Evolutionary conservation across 2,888 invertebrate genomes (phyloP), one percentile per base, ranked within the genome.

Genomic region (Rhabditophanes sp.): DNA sequence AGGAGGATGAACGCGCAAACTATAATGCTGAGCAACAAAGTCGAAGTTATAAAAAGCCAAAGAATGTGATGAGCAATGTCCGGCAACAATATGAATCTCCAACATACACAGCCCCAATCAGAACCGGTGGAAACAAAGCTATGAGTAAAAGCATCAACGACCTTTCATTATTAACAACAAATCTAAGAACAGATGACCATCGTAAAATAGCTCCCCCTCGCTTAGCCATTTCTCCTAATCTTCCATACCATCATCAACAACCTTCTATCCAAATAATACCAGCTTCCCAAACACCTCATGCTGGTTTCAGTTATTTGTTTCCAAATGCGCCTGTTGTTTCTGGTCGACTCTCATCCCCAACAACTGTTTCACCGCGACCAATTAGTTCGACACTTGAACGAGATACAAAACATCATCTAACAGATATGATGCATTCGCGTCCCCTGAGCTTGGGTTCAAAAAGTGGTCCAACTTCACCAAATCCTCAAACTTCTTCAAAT

Each of bases 251-350:
- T n/a, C n/a, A n/a, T n/a, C n/a, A n/a, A n/a, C 27, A 26, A 26
- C 7, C 7, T 26, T 26, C 7, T 26, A 28, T 12, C 3, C 23
- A 14, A 6, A 18, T 14, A 3, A 27, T 8, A 2, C 33, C 33
- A 24, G 31, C 27, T 32, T 17, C 33, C 15, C 51, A 45, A 31
- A 41, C 41, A 2, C 50, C 55, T 3, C 53, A 53, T 30, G 55
- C 44, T 3, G 56, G 56, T 2, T 56, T 56, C 40, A 50, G 50
- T 17, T 56, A 56, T 31, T 41, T 56, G 12, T 56, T 56, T 42
- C 56, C 56, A 5, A 39, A 42, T 17, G 46, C 47, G 20, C 56
- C 56, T n/a, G 45, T 53, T n/a, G n/a, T n/a, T n/a, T n/a, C n/a
- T n/a, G n/a, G n/a, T n/a, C n/a, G n/a, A n/a, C n/a, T n/a, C n/a